Percentiles rank a stretch among this genome's conserved stretches.
These are phyloP conservation scores for Cladopsammia gracilis DNA, from an alignment of 64 coral and sea anemone genomes.

Conservation along the genomic window DNA sequence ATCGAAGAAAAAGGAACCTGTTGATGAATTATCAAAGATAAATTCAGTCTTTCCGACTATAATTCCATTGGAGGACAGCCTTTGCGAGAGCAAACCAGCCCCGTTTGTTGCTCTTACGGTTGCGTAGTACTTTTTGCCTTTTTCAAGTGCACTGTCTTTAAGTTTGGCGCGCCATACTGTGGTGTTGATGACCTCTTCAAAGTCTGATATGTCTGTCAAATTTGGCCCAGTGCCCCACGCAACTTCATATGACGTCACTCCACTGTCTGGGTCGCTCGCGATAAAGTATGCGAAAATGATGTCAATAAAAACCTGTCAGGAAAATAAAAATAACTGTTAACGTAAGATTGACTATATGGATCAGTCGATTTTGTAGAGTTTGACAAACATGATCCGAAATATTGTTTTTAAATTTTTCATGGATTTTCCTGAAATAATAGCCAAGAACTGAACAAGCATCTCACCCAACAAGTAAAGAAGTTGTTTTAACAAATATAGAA, in stretches of 20 bases:
- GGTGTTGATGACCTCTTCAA: conserved; percentile 73
- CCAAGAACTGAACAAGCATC: too few relatives aligned
- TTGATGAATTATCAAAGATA: conserved; percentile 33
- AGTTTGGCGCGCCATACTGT: conserved; percentile 78
- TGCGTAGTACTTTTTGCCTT: conserved; percentile 52
- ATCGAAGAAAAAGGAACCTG: conserved; percentile 91
- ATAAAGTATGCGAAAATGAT: conserved; percentile 91
- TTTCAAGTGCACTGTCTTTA: conserved; percentile 41
- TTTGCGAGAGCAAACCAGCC: conserved; percentile 59
- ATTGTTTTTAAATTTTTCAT: too few relatives aligned
- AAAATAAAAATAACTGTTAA: conserved; percentile 15
- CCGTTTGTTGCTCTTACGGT: conserved; percentile 72
- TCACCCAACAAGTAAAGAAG: too few relatives aligned
- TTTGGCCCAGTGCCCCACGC: conserved; percentile 76
- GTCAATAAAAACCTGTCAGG: conserved; percentile 82
- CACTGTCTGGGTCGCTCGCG: conserved; percentile 71
- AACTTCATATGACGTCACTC: conserved; percentile 73
- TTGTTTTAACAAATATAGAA: too few relatives aligned
- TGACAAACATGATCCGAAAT: too few relatives aligned
- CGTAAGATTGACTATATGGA: too few relatives aligned
- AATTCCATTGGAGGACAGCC: conserved; percentile 70
- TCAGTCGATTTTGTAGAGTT: too few relatives aligned
- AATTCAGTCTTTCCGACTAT: conserved; percentile 76
- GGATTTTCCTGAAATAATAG: too few relatives aligned
- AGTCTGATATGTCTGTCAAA: conserved; percentile 43